Conservation (phyloP, 2,888 invertebrate species). For the Drosophila vallismaia region DNA sequence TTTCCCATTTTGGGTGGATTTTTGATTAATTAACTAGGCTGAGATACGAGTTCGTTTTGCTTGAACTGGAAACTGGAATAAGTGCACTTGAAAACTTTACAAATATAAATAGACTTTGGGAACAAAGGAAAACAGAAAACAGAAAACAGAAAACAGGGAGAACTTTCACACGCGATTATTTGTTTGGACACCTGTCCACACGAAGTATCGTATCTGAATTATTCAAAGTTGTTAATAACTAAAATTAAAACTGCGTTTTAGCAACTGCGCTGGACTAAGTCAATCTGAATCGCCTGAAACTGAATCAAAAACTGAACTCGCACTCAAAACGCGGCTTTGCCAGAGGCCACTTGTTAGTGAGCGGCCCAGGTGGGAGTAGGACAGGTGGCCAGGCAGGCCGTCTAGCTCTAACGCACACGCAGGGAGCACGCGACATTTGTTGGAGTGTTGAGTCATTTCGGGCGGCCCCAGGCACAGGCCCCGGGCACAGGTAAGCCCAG, state of each 20-base stretch:
- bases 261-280: conserved; percentile 8
- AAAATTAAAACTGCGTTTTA: conserved; percentile 24
- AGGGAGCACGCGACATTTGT: conserved; percentile 58
- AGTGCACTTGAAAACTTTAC: neutral
- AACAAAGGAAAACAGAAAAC: neutral
- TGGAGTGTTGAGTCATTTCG: conserved; percentile 46
- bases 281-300: conserved; percentile 58
- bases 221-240: conserved; percentile 12
- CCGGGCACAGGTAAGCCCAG: conserved; percentile 15
- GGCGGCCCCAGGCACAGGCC: conserved; percentile 24
- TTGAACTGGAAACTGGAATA: neutral
- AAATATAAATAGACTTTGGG: conserved; percentile 8
- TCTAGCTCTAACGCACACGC: conserved; percentile 23
- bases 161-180: conserved; percentile 14
- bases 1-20: conserved; percentile 78
- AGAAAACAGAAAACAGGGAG: conserved; percentile 1
- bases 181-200: conserved; percentile 1
- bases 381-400: conserved; percentile 19
- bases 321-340: conserved; percentile 41
- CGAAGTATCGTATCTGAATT: conserved; percentile 19
- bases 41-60: conserved; percentile 2
- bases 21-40: conserved; percentile 11
- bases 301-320: conserved; percentile 65
- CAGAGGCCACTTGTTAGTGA: conserved; percentile 66
- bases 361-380: conserved; percentile 43